Conservation (phyloP, 1,140 invertebrate genomes). For the Zeugodacus cucurbitae region DNA sequence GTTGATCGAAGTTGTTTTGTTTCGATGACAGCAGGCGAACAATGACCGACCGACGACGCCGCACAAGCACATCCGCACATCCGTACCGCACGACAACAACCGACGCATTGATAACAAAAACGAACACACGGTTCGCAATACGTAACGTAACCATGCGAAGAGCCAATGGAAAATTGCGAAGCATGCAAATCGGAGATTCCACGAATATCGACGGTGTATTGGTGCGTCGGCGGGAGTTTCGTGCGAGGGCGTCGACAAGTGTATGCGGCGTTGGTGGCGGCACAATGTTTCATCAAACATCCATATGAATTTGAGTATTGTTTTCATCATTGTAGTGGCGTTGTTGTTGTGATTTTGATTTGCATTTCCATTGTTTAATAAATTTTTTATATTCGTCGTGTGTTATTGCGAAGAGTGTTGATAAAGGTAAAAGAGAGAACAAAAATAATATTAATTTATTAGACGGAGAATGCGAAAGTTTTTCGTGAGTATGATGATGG, state of each 20-base stretch:
- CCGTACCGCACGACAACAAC: not conserved
- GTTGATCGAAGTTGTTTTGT: not conserved
- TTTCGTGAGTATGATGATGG: not conserved
- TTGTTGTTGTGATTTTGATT: not conserved
- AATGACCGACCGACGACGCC: not conserved
- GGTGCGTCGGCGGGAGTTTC: not conserved
- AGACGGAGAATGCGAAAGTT: not conserved
- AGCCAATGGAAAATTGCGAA: not conserved
- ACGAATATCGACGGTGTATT: not conserved
- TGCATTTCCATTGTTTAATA: constrained; percentile 19
- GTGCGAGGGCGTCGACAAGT: not conserved
- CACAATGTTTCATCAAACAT: not conserved
- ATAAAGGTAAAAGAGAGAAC: not conserved
- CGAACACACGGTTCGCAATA: not conserved
- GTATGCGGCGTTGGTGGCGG: not conserved
- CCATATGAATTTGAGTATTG: constrained; percentile 20
- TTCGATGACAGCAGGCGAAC: not conserved
- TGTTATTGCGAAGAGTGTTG: not conserved
- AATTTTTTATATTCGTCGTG: constrained; percentile 11
- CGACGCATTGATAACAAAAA: constrained; percentile 33
- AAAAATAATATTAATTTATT: not conserved
- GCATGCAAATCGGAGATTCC: not conserved
- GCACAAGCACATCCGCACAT: constrained; percentile 7
- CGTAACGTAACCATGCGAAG: not conserved
- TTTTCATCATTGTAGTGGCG: not conserved